phyloP scores from a whole-genome alignment of 92 coral and sea anemone species.

The Epizoanthus fatuus region DNA sequence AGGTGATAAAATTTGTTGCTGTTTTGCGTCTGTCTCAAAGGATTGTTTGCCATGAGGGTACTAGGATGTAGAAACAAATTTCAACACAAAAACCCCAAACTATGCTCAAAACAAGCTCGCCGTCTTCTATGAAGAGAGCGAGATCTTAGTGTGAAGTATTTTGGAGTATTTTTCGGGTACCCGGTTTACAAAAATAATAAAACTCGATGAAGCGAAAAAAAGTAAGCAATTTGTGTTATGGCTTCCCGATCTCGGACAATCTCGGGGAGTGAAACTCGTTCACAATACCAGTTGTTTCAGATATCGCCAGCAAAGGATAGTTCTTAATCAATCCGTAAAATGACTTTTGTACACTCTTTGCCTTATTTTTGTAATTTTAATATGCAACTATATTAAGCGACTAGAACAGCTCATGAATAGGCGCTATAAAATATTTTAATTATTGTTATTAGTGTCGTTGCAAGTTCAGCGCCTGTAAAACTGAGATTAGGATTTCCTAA shows the following conservation, averaged over 20 bases:
- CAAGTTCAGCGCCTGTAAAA: too few species aligned
- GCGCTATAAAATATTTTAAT: too few species aligned
- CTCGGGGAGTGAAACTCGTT: background rate
- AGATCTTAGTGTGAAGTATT: background rate
- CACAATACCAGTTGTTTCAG: background rate
- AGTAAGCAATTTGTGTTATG: too few species aligned
- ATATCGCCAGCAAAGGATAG: background rate
- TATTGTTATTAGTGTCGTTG: too few species aligned
- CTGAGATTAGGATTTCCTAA: too few species aligned
- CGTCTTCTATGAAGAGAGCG: background rate
- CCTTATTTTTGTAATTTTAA: too few species aligned
- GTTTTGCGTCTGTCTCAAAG: slow-evolving; percentile 8
- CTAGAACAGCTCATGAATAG: too few species aligned
- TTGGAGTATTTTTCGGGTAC: background rate
- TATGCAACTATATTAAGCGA: too few species aligned
- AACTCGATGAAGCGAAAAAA: background rate
- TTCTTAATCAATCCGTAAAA: background rate
- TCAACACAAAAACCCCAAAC: background rate
- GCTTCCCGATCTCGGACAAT: background rate
- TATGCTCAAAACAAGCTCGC: too few species aligned
- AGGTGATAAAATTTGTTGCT: slow-evolving; percentile 21
- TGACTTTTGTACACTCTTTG: background rate
- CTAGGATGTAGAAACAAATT: background rate
- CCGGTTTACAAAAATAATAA: background rate
- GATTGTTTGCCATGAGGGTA: background rate